Evolutionary conservation across 2,113 vertebrate species (phyloP), one percentile per base, ranked within the genome.

Genomic region (Misgurnus anguillicaudatus): DNA sequence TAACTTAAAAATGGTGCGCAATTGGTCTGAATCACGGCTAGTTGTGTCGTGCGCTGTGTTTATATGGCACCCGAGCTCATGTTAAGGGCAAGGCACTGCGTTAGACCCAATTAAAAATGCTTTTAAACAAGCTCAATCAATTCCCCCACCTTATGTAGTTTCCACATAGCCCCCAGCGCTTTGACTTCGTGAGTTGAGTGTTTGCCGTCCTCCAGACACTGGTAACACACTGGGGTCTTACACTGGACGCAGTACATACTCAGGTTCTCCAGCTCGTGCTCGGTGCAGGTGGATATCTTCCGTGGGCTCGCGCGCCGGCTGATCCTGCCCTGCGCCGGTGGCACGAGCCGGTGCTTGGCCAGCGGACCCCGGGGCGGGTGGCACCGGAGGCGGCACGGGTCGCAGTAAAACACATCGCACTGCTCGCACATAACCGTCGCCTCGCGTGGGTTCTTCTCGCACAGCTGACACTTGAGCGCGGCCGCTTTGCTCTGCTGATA

Each of bases 161-260:
- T 99, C 97, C 98, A 99, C 98, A 99, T 99, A 53, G 97, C 98
- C 1, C 98, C 97, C 78, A 99, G 85, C 4, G 98, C 97, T 87
- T 98, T 99, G 84, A 99, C 97, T 82, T 99, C 98, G 39, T 99
- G 98, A 61, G 95, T 95, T 82, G 95, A 93, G 88, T 99, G 98
- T 63, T 95, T 96, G 58, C 97, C 98, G 78, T 98, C 97, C 83
- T 99, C 97, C 87, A 99, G 86, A 88, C 97, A 99, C 93, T 99
- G 98, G 89, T 99, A 99, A 67, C 98, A 99, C 14, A 99, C 98
- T 0, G 97, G 98, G 87, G 88, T 94, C 91, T 97, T 97, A 87
- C 98, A 99, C 90, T 96, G 96, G 47, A 97, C 97, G 81, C 98
- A 99, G 93, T 99, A 99, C 98, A 99, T 99, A 93, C 96, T 98